phyloP scores from a whole-genome alignment of 1,140 invertebrate species.

The Rhagoletis zephyria region DNA sequence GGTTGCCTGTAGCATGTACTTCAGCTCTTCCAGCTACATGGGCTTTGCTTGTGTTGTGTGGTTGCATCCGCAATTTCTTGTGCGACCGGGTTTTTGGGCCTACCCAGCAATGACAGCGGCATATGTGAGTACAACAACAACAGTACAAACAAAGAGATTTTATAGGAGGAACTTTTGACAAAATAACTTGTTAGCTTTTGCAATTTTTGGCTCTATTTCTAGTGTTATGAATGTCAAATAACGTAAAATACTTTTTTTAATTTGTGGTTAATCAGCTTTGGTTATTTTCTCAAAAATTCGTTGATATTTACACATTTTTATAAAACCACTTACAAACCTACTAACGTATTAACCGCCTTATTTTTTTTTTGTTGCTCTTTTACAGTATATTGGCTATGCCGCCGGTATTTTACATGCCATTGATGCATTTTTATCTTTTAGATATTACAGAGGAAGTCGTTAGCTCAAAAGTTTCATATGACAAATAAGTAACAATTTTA shows the following conservation, averaged over 20 bases:
- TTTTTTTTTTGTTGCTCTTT: slow-evolving; percentile 62
- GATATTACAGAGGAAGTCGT: slow-evolving; percentile 77
- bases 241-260: too few relatives aligned
- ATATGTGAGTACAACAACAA: slow-evolving; percentile 79
- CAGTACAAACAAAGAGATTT: neutral
- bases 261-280: too few relatives aligned
- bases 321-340: too few relatives aligned
- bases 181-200: neutral
- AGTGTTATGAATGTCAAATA: too few relatives aligned
- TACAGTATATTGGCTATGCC: slow-evolving; percentile 82
- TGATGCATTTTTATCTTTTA: slow-evolving; percentile 83
- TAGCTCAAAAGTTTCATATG: slow-evolving; percentile 61
- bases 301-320: too few relatives aligned
- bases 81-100: slow-evolving; percentile 76
- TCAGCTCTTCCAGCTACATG: slow-evolving; percentile 83
- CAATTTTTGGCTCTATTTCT: neutral
- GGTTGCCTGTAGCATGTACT: slow-evolving; percentile 82
- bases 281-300: too few relatives aligned
- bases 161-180: neutral
- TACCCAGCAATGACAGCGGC: slow-evolving; percentile 88
- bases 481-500: slow-evolving; percentile 27
- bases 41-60: slow-evolving; percentile 83
- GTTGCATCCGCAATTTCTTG: slow-evolving; percentile 79
- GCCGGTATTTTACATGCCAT: slow-evolving; percentile 82
- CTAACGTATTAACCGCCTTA: too few relatives aligned